Evolutionary conservation across 2,113 vertebrate species (phyloP).

Genomic region (Protobothrops mucrosquamatus): DNA sequence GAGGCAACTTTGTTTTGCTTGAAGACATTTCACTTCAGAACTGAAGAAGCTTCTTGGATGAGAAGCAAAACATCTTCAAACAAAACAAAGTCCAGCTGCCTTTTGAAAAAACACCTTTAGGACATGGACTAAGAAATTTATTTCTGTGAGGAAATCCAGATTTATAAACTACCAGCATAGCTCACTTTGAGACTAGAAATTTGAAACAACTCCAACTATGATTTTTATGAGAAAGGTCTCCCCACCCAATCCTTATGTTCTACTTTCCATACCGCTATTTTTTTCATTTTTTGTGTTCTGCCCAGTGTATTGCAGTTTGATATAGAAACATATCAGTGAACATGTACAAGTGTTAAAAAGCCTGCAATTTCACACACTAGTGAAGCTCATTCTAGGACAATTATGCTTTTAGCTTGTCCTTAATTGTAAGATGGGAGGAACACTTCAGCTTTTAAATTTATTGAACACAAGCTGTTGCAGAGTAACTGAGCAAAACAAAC

Average conservation of each 20-base stretch:
- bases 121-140: neutral
- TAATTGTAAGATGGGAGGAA: neutral
- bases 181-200: neutral
- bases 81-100: neutral
- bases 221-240: neutral
- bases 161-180: neutral
- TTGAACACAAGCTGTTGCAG: neutral
- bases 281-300: neutral
- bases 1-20: too few relatives aligned
- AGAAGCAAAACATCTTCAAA: neutral
- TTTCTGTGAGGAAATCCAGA: neutral
- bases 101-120: neutral
- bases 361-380: neutral
- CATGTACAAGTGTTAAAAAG: neutral
- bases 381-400: neutral
- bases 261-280: neutral
- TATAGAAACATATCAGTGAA: neutral
- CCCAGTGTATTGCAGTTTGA: neutral
- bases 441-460: neutral
- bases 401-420: neutral
- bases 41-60: neutral
- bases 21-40: too few relatives aligned
- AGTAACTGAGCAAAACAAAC: too few relatives aligned
- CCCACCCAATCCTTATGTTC: neutral
- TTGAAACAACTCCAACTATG: neutral